A percentile compares a stretch with the other conserved stretches of the same genome.
Conservation (phyloP, 2,113 vertebrate species). For the Pituophis catenifer region DNA sequence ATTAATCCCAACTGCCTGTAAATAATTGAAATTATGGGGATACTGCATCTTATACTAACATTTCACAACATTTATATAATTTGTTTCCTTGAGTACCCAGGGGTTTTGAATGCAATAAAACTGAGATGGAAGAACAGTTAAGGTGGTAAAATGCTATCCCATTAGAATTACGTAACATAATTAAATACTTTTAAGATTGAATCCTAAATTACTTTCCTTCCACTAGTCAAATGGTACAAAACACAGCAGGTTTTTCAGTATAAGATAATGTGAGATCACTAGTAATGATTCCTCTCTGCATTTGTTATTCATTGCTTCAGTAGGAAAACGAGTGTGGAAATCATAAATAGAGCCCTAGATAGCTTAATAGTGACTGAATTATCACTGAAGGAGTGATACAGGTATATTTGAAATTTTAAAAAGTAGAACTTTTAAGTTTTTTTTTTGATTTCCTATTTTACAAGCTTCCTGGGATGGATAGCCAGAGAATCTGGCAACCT, state of each 20-base stretch:
- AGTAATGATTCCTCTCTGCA: background rate
- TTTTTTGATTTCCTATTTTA: background rate
- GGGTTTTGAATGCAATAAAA: background rate
- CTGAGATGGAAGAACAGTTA: background rate
- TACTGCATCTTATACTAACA: background rate
- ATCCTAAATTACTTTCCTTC: background rate
- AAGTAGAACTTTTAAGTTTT: background rate
- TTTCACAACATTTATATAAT: background rate
- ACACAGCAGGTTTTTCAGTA: background rate
- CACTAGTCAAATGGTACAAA: background rate
- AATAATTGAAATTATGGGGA: background rate
- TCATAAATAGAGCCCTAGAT: background rate
- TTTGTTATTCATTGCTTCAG: background rate
- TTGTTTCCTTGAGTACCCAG: background rate
- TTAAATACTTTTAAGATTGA: background rate
- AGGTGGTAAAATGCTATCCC: background rate
- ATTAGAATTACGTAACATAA: background rate
- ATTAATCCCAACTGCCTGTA: conserved; percentile 14
- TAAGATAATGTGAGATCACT: background rate
- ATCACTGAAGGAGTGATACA: no score
- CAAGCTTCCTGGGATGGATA: background rate
- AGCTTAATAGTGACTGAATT: background rate
- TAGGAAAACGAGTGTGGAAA: no score
- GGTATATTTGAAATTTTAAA: background rate
- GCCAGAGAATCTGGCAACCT: background rate